Evolutionary conservation across 1,140 invertebrate species (phyloP).

Genomic region (Drosophila virilis): DNA sequence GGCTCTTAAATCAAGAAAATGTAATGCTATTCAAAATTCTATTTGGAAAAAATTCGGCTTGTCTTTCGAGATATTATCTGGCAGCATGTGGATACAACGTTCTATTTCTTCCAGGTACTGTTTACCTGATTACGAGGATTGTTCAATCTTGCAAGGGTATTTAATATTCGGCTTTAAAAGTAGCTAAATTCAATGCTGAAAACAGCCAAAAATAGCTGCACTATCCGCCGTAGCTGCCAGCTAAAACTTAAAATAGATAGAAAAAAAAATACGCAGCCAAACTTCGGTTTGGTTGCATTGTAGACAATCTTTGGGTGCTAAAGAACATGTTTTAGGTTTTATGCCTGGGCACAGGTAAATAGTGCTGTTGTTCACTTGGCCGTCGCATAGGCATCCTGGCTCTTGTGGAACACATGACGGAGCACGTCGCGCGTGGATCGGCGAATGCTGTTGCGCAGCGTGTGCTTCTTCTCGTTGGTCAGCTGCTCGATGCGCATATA

Average conservation of each 20-base stretch:
- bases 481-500: constrained; percentile 75
- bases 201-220: no score
- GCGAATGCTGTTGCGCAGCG: constrained; percentile 75
- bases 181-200: no score
- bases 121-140: no score
- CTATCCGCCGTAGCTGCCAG: background rate
- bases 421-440: constrained; percentile 75
- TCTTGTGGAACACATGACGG: constrained; percentile 81
- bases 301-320: constrained; percentile 66
- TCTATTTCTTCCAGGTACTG: no score
- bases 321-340: background rate
- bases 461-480: constrained; percentile 71
- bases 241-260: constrained; percentile 1
- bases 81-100: no score
- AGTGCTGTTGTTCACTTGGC: constrained; percentile 52
- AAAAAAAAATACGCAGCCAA: background rate
- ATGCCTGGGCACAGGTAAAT: no score
- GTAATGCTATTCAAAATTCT: no score
- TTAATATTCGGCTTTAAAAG: no score
- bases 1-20: no score
- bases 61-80: no score
- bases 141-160: no score
- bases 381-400: constrained; percentile 70
- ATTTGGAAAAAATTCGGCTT: no score
- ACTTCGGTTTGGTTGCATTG: constrained; percentile 15